A percentile compares a stretch with the other conserved stretches of the same genome.
Evolutionary conservation across 2,113 vertebrate genomes (phyloP).

Genomic region (Turnix velox): DNA sequence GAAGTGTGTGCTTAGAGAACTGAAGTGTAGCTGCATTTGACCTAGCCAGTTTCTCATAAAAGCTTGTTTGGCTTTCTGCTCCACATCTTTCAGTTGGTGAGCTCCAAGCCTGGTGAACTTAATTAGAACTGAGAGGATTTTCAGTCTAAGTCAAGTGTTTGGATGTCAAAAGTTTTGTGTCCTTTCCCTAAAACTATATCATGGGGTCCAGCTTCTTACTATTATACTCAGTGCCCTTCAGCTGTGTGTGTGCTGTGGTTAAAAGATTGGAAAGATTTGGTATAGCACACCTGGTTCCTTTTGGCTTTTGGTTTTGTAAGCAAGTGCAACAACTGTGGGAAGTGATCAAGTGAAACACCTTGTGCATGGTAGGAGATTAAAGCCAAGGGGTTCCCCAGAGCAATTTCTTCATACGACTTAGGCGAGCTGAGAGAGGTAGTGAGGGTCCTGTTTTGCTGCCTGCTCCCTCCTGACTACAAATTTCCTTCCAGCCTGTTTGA

Average conservation of each 20-base stretch:
- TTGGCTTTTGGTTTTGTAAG: background rate
- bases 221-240: rapidly evolving
- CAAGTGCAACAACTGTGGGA: background rate
- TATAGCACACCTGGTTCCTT: background rate
- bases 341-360: background rate
- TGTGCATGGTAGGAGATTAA: rapidly evolving
- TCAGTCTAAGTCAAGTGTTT: background rate
- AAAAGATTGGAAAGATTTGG: background rate
- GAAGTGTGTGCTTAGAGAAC: background rate
- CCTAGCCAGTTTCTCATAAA: background rate
- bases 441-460: background rate
- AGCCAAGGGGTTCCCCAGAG: background rate
- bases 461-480: background rate
- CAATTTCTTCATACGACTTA: rapidly evolving
- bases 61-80: background rate
- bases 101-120: background rate
- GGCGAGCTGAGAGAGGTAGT: background rate
- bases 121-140: background rate
- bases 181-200: background rate
- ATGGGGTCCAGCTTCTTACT: background rate
- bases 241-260: rapidly evolving
- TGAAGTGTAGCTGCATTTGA: background rate
- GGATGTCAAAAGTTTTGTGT: background rate
- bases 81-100: background rate
- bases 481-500: background rate